Conservation (phyloP, 2,888 invertebrate genomes). For the Odiellus spinosus region DNA sequence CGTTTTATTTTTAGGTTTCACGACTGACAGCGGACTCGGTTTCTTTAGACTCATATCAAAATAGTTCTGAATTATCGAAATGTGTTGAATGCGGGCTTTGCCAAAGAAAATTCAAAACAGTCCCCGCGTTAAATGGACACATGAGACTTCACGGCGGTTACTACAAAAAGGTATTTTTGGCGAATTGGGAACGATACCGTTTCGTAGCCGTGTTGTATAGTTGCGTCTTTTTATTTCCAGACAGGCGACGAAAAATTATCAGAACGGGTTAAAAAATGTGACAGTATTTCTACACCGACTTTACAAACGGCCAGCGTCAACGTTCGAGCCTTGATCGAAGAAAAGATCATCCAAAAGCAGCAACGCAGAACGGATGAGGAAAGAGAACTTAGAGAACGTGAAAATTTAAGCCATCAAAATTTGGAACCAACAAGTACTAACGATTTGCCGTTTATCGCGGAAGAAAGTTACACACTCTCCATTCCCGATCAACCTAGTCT, state of each 20-base stretch:
- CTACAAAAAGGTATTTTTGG: constrained; percentile 47
- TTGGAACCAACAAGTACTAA: too few relatives aligned
- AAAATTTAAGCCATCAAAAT: too few relatives aligned
- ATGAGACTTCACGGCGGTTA: constrained; percentile 96
- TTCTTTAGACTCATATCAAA: too few relatives aligned
- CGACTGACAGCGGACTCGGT: too few relatives aligned
- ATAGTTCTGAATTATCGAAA: too few relatives aligned
- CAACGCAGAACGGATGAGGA: too few relatives aligned
- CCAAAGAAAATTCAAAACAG: constrained; percentile 89
- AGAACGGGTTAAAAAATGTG: too few relatives aligned
- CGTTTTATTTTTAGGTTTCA: too few relatives aligned
- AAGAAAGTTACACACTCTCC: too few relatives aligned
- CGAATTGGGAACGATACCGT: background rate
- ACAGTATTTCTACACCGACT: constrained; percentile 43
- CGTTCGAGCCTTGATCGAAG: constrained; percentile 75
- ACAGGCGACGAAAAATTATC: constrained; percentile 19
- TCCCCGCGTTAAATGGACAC: constrained; percentile 92
- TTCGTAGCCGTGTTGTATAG: background rate
- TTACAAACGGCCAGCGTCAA: constrained; percentile 83
- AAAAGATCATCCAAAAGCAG: constrained; percentile 66
- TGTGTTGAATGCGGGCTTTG: constrained; percentile 91
- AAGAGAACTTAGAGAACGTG: too few relatives aligned
- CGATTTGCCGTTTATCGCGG: too few relatives aligned
- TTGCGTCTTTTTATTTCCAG: constrained; percentile 46
- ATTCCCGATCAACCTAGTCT: too few relatives aligned